Evolutionary conservation across 2,888 invertebrate species (phyloP).

Genomic region (Bedellia somnulentella): DNA sequence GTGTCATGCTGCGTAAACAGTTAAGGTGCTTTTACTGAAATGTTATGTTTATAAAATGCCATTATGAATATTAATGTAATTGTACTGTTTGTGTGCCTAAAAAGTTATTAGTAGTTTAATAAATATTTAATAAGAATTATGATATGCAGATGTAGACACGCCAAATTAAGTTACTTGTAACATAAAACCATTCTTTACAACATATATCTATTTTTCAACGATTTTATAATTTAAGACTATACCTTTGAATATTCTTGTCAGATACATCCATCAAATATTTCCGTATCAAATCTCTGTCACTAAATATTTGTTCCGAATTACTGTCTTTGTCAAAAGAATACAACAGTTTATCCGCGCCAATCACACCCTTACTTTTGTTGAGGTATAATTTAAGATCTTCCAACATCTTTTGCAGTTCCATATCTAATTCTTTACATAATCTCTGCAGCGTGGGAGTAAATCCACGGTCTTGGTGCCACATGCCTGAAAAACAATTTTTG

Average conservation of each 20-base stretch:
- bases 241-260: slow-evolving; percentile 49
- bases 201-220: no score
- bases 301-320: slow-evolving; percentile 31
- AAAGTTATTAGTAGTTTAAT: no score
- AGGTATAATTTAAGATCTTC: slow-evolving; percentile 71
- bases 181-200: no score
- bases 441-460: slow-evolving; percentile 73
- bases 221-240: no score
- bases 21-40: not conserved
- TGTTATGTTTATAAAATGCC: not conserved
- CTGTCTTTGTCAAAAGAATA: slow-evolving; percentile 39
- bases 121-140: no score
- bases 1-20: not conserved
- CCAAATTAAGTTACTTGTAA: no score
- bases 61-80: not conserved
- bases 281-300: slow-evolving; percentile 52
- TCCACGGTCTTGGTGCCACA: slow-evolving; percentile 80
- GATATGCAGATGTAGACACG: no score
- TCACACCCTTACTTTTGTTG: slow-evolving; percentile 47
- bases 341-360: slow-evolving; percentile 18
- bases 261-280: slow-evolving; percentile 52
- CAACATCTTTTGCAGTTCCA: slow-evolving; percentile 63
- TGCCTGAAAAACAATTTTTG: slow-evolving; percentile 21
- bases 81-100: not conserved
- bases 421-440: slow-evolving; percentile 68